phyloP scores from a whole-genome alignment of 2,113 vertebrate species.

The rabbit (Oryctolagus cuniculus) region mOryCun1.1 NC_091442.1:50822001-50822500 shows the following conservation, averaged over 20 bases:
- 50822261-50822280: constrained; percentile 6
- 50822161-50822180: constrained; percentile 41
- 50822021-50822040: not conserved
- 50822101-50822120: not conserved
- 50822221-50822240: constrained; percentile 41
- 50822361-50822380: constrained; percentile 41
- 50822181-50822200: constrained; percentile 35
- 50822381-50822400: not conserved
- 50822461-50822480: not conserved
- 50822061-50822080: not conserved
- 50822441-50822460: too few relatives aligned
- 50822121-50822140: not conserved
- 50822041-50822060: constrained; percentile 13
- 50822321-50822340: not conserved
- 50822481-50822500: constrained; percentile 53
- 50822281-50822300: not conserved
- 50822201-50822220: not conserved
- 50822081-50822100: constrained; percentile 45
- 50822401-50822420: constrained; percentile 34
- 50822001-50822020: not conserved
- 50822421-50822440: constrained; percentile 25
- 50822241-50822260: constrained; percentile 50
- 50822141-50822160: not conserved
- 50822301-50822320: not conserved
- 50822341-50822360: constrained; percentile 35